phyloP scores from a whole-genome alignment of 2,113 vertebrate species.

The Eira barbara region DNA sequence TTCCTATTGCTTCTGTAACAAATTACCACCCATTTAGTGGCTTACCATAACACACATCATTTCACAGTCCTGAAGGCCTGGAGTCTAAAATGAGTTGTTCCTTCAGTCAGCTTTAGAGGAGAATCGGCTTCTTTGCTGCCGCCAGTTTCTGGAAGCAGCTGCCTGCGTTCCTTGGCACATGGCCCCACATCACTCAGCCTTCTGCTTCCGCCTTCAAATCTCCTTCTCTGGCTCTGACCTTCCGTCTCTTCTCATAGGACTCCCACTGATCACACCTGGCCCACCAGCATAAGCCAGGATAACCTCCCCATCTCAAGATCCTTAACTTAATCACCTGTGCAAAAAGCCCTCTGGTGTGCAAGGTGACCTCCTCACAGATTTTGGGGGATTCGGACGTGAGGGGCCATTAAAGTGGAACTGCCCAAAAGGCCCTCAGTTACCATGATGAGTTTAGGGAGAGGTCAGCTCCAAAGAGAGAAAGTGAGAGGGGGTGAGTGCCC shows the following conservation, averaged over 20 bases:
- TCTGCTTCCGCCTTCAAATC: background rate
- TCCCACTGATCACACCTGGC: background rate
- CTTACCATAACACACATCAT: conserved; percentile 21
- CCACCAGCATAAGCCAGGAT: background rate
- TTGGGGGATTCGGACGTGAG: accelerated
- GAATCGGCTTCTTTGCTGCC: background rate
- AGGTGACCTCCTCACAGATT: background rate
- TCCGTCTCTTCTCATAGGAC: background rate
- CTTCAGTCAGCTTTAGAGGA: background rate
- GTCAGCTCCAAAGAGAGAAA: background rate
- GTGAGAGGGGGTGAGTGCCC: no score
- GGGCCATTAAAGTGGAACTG: background rate
- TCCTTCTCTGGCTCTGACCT: background rate
- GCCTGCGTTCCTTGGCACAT: background rate
- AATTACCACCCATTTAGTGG: background rate
- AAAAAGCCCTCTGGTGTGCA: background rate
- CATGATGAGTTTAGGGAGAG: background rate
- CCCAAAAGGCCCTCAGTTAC: background rate
- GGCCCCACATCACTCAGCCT: no score
- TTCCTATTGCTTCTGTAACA: background rate
- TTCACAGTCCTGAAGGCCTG: background rate
- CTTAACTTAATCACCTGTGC: background rate
- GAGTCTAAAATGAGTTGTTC: background rate
- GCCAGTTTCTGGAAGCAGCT: background rate
- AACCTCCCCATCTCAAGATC: background rate